Percentiles rank a stretch among this genome's conserved stretches.
Conservation (phyloP, 2,888 invertebrate species). For the Athalia circularis region DNA sequence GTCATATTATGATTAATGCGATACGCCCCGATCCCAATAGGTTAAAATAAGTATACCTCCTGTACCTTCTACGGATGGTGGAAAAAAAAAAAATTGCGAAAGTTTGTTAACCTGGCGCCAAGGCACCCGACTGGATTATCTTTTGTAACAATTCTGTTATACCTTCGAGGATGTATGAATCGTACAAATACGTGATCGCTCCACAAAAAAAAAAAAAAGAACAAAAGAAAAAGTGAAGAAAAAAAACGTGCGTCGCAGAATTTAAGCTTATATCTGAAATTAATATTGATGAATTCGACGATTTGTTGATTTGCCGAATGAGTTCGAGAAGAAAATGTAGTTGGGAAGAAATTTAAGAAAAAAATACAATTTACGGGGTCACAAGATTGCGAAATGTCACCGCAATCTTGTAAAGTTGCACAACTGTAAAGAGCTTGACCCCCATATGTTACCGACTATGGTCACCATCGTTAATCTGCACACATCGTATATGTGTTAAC, state of each 20-base stretch:
- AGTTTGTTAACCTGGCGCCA: conserved; percentile 32
- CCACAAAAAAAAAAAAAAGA: conserved; percentile 14
- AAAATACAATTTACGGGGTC: background rate
- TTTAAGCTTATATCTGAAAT: no score
- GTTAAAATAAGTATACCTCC: background rate
- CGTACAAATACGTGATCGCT: conserved; percentile 22
- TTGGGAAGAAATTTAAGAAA: background rate
- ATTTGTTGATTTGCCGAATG: background rate
- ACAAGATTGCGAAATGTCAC: no score
- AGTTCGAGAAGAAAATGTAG: background rate
- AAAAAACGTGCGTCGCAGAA: no score
- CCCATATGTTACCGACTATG: no score
- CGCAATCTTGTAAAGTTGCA: no score
- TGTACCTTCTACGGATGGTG: background rate
- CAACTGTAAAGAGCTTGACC: no score
- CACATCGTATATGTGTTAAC: no score
- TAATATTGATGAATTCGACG: no score
- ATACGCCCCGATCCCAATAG: background rate
- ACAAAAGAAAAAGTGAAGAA: no score
- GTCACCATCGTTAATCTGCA: no score
- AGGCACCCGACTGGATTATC: conserved; percentile 18
- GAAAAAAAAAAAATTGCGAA: conserved; percentile 13
- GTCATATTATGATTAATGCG: background rate
- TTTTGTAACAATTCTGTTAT: background rate
- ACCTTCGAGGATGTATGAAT: conserved; percentile 15